A percentile compares a stretch with the other conserved stretches of the same genome.
Conservation (phyloP, 2,113 vertebrate species). For the Fulmarus glacialis region DNA sequence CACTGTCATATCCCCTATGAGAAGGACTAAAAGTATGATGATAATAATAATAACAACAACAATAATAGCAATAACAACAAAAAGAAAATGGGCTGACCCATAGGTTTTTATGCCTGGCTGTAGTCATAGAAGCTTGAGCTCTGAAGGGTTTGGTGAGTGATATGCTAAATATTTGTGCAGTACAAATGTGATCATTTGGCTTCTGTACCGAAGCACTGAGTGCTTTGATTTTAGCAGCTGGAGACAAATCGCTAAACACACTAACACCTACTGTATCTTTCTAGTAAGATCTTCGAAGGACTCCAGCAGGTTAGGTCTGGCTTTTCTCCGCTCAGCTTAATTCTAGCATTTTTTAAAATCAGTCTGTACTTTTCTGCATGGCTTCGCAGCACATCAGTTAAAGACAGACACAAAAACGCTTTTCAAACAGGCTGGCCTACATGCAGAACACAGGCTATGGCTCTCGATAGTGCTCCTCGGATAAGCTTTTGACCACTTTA, state of each 20-base stretch:
- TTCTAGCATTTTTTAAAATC: conserved; percentile 3
- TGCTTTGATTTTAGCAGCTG: conserved; percentile 54
- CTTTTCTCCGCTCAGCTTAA: background rate
- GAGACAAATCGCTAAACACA: background rate
- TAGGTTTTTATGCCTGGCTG: background rate
- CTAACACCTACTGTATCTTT: background rate
- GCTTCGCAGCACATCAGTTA: background rate
- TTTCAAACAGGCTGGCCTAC: background rate
- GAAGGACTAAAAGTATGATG: background rate
- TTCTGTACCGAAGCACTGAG: background rate
- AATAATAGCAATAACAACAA: background rate
- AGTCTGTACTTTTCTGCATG: background rate
- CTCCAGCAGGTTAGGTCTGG: conserved; percentile 27
- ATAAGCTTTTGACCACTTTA: background rate
- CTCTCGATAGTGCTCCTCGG: background rate
- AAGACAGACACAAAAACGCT: background rate
- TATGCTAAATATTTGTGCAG: conserved; percentile 5
- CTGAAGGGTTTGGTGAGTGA: background rate
- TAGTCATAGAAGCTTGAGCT: background rate
- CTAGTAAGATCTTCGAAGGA: conserved; percentile 48
- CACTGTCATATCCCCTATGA: background rate
- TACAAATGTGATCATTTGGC: background rate
- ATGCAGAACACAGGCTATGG: background rate
- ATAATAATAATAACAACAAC: background rate
- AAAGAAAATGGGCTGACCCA: background rate